Evolutionary conservation across 1,140 invertebrate species (phyloP).

Genomic region (Aphelinus certus): DNA sequence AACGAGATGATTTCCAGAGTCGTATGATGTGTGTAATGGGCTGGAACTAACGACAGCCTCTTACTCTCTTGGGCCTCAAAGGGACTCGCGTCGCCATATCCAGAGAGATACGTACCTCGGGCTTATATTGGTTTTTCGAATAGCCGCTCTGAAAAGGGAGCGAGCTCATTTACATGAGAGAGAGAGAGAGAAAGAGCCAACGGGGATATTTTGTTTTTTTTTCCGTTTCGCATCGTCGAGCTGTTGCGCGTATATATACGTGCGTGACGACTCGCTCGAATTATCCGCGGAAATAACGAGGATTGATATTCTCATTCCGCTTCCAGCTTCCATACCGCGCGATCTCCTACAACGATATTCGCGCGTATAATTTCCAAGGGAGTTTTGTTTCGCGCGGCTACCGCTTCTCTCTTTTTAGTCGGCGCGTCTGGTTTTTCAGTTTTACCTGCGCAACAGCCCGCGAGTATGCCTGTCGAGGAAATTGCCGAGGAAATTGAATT

Average conservation of each 20-base stretch:
- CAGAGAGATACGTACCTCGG: neutral
- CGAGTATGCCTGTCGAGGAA: no score
- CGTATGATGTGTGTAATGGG: conserved; percentile 35
- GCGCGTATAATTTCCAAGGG: neutral
- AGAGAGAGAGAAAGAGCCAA: neutral
- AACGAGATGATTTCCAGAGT: conserved; percentile 31
- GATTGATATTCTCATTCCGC: conserved; percentile 4
- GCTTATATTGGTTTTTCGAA: conserved; percentile 27
- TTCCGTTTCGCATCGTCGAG: neutral
- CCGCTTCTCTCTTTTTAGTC: no score
- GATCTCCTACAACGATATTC: neutral
- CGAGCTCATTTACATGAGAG: no score
- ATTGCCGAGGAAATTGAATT: no score
- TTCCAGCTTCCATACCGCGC: neutral
- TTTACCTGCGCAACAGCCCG: no score
- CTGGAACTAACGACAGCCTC: conserved; percentile 28
- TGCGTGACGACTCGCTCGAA: neutral
- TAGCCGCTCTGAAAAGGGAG: neutral
- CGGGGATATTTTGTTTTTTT: conserved; percentile 1
- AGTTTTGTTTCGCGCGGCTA: no score
- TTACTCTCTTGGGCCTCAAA: no score
- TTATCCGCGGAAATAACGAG: conserved; percentile 27
- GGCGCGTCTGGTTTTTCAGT: no score
- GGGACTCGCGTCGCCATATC: no score
- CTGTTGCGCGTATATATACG: no score